Conservation (phyloP, 1,140 invertebrate genomes). For the Muscidifurax raptorellus region DNA sequence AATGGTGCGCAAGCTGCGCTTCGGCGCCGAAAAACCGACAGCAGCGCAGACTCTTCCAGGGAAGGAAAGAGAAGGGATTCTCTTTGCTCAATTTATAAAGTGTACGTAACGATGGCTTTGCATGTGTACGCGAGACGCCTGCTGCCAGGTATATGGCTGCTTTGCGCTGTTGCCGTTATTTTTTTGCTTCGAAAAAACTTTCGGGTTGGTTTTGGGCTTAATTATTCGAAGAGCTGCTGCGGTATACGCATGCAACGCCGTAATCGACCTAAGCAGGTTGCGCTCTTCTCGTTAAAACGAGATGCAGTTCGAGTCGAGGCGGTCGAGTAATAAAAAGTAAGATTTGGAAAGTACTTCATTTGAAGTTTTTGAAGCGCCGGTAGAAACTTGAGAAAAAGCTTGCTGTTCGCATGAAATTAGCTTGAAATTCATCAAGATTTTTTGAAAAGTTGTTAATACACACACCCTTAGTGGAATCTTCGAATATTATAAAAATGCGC, state of each 20-base stretch:
- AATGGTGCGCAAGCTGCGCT: conserved; percentile 57
- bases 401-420: background rate
- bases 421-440: background rate
- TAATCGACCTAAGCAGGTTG: background rate
- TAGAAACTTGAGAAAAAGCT: background rate
- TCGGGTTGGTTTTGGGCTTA: background rate
- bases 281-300: background rate
- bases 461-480: background rate
- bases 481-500: too few species aligned
- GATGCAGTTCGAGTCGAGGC: background rate
- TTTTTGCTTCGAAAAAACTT: background rate
- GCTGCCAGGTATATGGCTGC: background rate
- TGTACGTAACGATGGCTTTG: conserved; percentile 16
- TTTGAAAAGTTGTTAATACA: background rate
- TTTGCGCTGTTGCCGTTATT: background rate
- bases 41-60: background rate
- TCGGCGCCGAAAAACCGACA: conserved; percentile 32
- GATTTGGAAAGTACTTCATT: conserved; percentile 2
- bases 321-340: background rate
- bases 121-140: background rate
- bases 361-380: background rate
- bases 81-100: conserved; percentile 31
- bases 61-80: background rate
- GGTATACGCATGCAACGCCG: background rate
- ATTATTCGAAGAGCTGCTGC: background rate